Conservation (phyloP, 2,797 vertebrate species). For the Ctenosaura bakeri region DNA sequence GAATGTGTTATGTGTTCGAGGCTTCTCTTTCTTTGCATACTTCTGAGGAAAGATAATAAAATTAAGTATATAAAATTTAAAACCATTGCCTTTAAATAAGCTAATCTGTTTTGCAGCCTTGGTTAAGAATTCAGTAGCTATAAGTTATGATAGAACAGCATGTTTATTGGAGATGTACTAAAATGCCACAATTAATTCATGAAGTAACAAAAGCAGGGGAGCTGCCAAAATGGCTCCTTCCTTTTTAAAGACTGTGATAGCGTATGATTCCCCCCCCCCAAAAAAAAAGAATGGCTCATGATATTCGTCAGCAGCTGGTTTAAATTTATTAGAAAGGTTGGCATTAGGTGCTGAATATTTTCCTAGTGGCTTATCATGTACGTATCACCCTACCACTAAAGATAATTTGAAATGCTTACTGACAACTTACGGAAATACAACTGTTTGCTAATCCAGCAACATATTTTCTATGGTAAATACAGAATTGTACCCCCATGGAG, state of each 20-base stretch:
- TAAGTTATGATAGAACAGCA: slow-evolving; percentile 73
- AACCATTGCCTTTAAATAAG: slow-evolving; percentile 78
- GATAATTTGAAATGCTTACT: slow-evolving; percentile 49
- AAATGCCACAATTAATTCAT: slow-evolving; percentile 76
- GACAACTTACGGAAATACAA: slow-evolving; percentile 31
- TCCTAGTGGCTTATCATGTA: slow-evolving; percentile 53
- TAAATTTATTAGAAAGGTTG: slow-evolving; percentile 61
- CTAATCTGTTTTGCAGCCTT: slow-evolving; percentile 76
- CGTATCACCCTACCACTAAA: slow-evolving; percentile 39
- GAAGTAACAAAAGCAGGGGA: slow-evolving; percentile 67
- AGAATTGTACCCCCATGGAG: slow-evolving; percentile 45
- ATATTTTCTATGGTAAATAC: slow-evolving; percentile 40
- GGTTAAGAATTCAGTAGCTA: slow-evolving; percentile 75
- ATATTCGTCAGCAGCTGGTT: slow-evolving; percentile 61
- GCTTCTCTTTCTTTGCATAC: slow-evolving; percentile 78
- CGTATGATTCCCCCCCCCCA: slow-evolving; percentile 38
- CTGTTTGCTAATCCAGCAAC: slow-evolving; percentile 50
- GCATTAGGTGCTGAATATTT: slow-evolving; percentile 47
- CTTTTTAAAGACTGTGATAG: slow-evolving; percentile 65
- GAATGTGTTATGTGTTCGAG: slow-evolving; percentile 76
- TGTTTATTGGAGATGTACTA: slow-evolving; percentile 67
- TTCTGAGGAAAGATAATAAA: slow-evolving; percentile 83
- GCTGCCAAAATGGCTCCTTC: slow-evolving; percentile 70
- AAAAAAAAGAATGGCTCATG: slow-evolving; percentile 60
- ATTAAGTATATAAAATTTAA: slow-evolving; percentile 83